These are phyloP conservation scores for Drosophila incognita DNA, from an alignment of 2,888 invertebrate species.

Conservation along the genomic window DNA sequence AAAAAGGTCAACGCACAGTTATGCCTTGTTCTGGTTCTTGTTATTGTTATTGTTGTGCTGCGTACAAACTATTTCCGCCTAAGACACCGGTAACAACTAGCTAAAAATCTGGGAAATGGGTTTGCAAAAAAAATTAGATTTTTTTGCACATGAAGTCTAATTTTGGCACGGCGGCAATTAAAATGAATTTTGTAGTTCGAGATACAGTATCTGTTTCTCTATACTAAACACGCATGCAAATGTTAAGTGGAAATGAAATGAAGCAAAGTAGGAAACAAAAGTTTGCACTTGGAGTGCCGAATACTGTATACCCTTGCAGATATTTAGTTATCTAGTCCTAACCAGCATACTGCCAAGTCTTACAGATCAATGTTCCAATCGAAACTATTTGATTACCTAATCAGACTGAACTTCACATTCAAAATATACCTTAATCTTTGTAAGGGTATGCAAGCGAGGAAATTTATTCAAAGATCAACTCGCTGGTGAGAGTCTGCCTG, in stretches of 20 bases:
- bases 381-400: neutral
- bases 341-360: neutral
- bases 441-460: conserved; percentile 24
- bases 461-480: conserved; percentile 34
- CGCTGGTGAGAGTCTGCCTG: conserved; percentile 14
- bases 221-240: conserved; percentile 9
- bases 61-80: conserved; percentile 74
- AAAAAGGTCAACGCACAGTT: conserved; percentile 80
- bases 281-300: neutral
- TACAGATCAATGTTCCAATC: neutral
- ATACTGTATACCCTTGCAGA: conserved; percentile 18
- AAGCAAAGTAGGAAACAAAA: conserved; percentile 11
- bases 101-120: conserved; percentile 63
- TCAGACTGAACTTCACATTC: neutral
- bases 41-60: conserved; percentile 36
- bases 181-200: conserved; percentile 57
- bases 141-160: conserved; percentile 55
- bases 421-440: neutral
- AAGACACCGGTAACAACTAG: conserved; percentile 42
- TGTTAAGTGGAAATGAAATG: conserved; percentile 11
- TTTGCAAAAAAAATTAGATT: conserved; percentile 53
- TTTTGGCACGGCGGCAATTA: conserved; percentile 60
- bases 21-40: conserved; percentile 64
- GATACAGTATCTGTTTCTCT: conserved; percentile 37
- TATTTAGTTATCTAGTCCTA: neutral